Evolutionary conservation across 2,113 vertebrate species (phyloP).

Genomic region (Solea senegalensis): DNA sequence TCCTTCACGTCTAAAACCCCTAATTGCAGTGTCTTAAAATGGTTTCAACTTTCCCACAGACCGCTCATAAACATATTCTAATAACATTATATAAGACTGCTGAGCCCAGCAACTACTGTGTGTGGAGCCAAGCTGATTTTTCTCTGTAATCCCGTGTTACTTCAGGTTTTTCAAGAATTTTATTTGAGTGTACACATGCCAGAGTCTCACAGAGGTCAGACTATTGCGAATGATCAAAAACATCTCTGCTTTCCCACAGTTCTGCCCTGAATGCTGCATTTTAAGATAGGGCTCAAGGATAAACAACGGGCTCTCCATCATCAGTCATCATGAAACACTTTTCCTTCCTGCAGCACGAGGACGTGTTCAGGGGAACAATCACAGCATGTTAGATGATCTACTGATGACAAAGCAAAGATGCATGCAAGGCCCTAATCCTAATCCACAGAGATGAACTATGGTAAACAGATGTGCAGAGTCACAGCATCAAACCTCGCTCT

Average conservation of each 20-base stretch:
- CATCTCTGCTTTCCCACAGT: constrained; percentile 15
- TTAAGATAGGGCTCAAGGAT: constrained; percentile 51
- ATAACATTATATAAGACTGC: constrained; percentile 72
- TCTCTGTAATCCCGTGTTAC: constrained; percentile 24
- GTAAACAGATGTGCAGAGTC: constrained; percentile 63
- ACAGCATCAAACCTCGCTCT: constrained; percentile 38
- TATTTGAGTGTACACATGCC: constrained; percentile 6
- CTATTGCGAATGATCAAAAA: constrained; percentile 4
- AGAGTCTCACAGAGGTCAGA: background rate
- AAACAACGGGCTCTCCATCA: constrained; percentile 45
- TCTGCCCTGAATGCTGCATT: background rate
- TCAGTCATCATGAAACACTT: constrained; percentile 43
- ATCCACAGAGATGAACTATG: constrained; percentile 66
- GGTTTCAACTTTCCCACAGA: constrained; percentile 60
- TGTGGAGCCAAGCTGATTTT: constrained; percentile 40
- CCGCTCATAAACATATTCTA: constrained; percentile 69
- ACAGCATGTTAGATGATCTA: constrained; percentile 9
- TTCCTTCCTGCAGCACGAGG: constrained; percentile 52
- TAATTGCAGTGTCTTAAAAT: constrained; percentile 44
- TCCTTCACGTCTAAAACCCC: constrained; percentile 14
- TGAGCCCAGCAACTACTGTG: constrained; percentile 43
- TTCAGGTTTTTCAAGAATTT: constrained; percentile 65
- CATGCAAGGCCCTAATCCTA: constrained; percentile 65
- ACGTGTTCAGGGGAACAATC: constrained; percentile 18
- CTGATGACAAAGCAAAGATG: constrained; percentile 68